Base-by-base conservation (phyloP, 2,888 invertebrate genomes). In the Lepeophtheirus nordmannii region DNA sequence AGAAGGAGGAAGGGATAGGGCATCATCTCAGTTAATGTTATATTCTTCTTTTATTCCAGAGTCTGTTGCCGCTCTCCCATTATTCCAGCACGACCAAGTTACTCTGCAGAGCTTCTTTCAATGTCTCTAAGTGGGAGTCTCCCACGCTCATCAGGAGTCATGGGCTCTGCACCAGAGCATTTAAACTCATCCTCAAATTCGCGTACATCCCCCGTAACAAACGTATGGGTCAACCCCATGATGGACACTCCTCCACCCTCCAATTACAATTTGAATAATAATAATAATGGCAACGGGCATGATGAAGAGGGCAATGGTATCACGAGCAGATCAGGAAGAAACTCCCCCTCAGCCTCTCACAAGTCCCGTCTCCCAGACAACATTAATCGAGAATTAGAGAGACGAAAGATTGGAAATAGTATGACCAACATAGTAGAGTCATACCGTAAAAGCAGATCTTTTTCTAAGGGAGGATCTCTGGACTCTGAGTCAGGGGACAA, bases 1-100 rank as follows among this genome's bases (percentile, higher is more conserved):
- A 7, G 30, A 30, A 5, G 30, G 30, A 30, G 30, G 30, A 30
- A 30, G 30, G 30, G 2, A n/a, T n/a, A n/a, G 30, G 7, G 3
- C 7, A 30, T 30, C 30, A 2, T 7, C 7, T 30, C 2, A 30
- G 7, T 30, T 30, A 30, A 5, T 30, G 7, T 30, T 30, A 30
- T 30, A 30, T 30, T 5, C n/a, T n/a, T 30, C 30, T 30, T 30
- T 30, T 30, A 2, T 30, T 30, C 30, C 61, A 87, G 87, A 70
- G 87, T 86, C 58, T 88, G 87, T 76, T 82, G 86, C 70, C 82
- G 89, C 69, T 88, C 88, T 1, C 89, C 89, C 1, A 82, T 89
- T 71, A 86, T 88, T 73, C 84, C 86, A 53, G 85, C 86, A 20
- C 79, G 86, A 60, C 82, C 87, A 17, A 82, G 85, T 0, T 82